These are phyloP conservation scores for Leucania comma DNA, from an alignment of 2,888 invertebrate species.

Conservation along the genomic window DNA sequence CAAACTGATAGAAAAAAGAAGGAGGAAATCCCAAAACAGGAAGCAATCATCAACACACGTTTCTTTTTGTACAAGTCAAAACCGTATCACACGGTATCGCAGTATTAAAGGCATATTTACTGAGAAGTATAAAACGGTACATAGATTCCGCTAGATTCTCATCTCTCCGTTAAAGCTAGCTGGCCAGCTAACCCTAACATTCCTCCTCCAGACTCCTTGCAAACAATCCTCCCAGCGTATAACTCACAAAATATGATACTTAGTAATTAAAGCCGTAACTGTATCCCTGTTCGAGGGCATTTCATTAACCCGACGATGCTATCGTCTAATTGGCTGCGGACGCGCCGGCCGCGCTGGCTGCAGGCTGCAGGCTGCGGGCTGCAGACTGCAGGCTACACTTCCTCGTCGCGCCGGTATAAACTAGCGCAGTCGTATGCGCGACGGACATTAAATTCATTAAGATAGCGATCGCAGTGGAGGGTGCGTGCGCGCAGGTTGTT, in stretches of 20 bases:
- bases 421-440: conserved; percentile 43
- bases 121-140: background rate
- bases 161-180: background rate
- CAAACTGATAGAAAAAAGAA: too few species aligned
- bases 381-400: conserved; percentile 39
- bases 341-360: conserved; percentile 11
- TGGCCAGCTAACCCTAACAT: background rate
- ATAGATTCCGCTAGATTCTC: background rate
- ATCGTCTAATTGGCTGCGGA: conserved; percentile 63
- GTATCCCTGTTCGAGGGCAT: conserved; percentile 59
- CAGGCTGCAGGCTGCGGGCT: background rate
- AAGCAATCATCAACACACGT: background rate
- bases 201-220: conserved; percentile 3
- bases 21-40: too few species aligned
- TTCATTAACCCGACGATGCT: conserved; percentile 67
- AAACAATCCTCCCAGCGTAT: conserved; percentile 45
- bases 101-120: background rate
- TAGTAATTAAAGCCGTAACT: conserved; percentile 62
- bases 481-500: conserved; percentile 45
- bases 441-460: conserved; percentile 57
- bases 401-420: conserved; percentile 49
- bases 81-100: too few species aligned
- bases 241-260: conserved; percentile 64
- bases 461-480: conserved; percentile 54
- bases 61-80: too few species aligned